These are phyloP conservation scores for Eulemur coronatus DNA, from an alignment of 2,797 vertebrate genomes.

Conservation along the genomic window DNA sequence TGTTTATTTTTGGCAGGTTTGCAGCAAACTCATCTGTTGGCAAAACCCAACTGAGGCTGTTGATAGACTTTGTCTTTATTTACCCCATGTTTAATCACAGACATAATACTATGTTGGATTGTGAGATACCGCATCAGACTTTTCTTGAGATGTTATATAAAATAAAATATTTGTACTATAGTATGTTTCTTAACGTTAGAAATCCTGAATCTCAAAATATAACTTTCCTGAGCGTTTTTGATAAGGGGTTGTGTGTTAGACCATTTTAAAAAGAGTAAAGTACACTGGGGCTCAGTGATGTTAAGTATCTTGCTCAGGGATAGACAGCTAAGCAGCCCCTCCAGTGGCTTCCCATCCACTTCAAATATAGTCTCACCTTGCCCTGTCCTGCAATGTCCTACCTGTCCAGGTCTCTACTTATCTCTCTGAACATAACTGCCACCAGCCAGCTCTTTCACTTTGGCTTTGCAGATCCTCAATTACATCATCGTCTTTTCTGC, in stretches of 20 bases:
- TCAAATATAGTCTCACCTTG: not conserved
- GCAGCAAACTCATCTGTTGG: not conserved
- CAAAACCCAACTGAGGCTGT: not conserved
- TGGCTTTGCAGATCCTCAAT: not conserved
- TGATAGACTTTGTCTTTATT: not conserved
- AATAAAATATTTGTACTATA: not conserved
- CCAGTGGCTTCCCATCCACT: not conserved
- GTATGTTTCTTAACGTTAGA: not conserved
- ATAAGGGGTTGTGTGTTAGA: not conserved
- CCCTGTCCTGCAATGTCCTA: rapidly evolving
- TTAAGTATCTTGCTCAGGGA: not conserved
- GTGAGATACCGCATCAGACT: not conserved
- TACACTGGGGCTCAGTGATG: not conserved
- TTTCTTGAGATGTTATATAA: not conserved
- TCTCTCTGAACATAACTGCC: not conserved
- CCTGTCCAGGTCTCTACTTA: not conserved
- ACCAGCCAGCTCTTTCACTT: not conserved
- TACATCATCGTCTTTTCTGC: not conserved
- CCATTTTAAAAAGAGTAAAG: not conserved
- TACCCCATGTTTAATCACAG: not conserved
- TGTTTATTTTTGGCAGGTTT: not conserved
- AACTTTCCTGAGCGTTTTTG: not conserved
- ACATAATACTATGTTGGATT: not conserved
- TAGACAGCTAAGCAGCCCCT: not conserved
- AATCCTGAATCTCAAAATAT: not conserved